phyloP scores from a whole-genome alignment of 2,888 invertebrate species.

The Pyrrhia umbra region DNA sequence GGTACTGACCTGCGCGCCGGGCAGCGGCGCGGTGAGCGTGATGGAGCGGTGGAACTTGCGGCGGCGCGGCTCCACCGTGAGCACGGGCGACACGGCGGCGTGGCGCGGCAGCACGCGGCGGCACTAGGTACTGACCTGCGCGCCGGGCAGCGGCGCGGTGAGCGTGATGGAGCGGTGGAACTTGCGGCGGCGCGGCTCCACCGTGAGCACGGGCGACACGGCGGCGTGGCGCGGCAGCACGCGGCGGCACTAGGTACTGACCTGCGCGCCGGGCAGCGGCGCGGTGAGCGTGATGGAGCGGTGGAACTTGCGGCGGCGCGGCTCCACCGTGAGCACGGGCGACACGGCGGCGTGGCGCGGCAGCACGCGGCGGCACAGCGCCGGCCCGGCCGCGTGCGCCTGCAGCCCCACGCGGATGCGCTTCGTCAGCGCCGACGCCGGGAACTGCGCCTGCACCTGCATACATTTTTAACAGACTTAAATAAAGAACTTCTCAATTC shows the following conservation, averaged over 20 bases:
- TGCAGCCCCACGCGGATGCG: slow-evolving; percentile 99
- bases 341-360: slow-evolving; percentile 99
- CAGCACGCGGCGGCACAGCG: slow-evolving; percentile 95
- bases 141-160: too few species aligned
- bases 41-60: too few species aligned
- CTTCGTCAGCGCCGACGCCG: slow-evolving; percentile 99
- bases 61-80: too few species aligned
- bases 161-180: too few species aligned
- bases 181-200: too few species aligned
- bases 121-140: too few species aligned
- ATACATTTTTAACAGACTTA: not conserved
- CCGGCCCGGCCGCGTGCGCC: slow-evolving; percentile 98
- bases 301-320: slow-evolving; percentile 99
- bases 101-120: too few species aligned
- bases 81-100: too few species aligned
- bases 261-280: slow-evolving; percentile 92
- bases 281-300: slow-evolving; percentile 99
- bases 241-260: slow-evolving; percentile 26
- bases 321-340: slow-evolving; percentile 99
- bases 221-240: not conserved
- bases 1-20: too few species aligned
- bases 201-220: not conserved
- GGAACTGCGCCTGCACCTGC: slow-evolving; percentile 95
- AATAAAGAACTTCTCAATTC: too few species aligned
- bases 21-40: too few species aligned